phyloP scores from a whole-genome alignment of 2,888 invertebrate species.

The Meandrusa payeni region DNA sequence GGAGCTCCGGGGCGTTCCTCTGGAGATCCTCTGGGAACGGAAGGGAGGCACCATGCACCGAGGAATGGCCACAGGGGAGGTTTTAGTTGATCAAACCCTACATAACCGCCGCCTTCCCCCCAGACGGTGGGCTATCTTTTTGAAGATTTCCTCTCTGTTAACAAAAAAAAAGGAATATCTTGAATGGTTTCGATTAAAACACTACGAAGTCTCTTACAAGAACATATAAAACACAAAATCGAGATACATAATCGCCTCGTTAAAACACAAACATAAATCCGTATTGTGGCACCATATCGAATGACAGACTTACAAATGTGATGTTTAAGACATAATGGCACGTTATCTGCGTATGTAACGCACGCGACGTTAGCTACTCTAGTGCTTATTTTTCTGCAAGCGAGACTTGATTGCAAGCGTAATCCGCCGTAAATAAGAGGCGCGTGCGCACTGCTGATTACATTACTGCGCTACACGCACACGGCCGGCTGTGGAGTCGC shows the following conservation, averaged over 20 bases:
- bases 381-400: slow-evolving; percentile 41
- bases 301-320: slow-evolving; percentile 17
- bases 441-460: slow-evolving; percentile 69
- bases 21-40: no score
- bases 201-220: no score
- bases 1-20: no score
- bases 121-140: no score
- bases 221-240: slow-evolving; percentile 6
- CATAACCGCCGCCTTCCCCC: no score
- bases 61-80: no score
- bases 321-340: slow-evolving; percentile 40
- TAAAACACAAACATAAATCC: slow-evolving; percentile 22
- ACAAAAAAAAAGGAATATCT: no score
- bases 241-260: slow-evolving; percentile 17
- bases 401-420: slow-evolving; percentile 63
- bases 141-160: no score
- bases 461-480: slow-evolving; percentile 54
- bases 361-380: slow-evolving; percentile 19
- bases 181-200: background rate
- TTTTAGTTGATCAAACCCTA: no score
- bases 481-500: slow-evolving; percentile 44
- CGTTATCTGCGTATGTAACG: slow-evolving; percentile 37
- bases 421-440: slow-evolving; percentile 76
- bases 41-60: no score
- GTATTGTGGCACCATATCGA: slow-evolving; percentile 22